Base-by-base conservation (phyloP, 2,888 invertebrate genomes). In the Mystacides longicornis region DNA sequence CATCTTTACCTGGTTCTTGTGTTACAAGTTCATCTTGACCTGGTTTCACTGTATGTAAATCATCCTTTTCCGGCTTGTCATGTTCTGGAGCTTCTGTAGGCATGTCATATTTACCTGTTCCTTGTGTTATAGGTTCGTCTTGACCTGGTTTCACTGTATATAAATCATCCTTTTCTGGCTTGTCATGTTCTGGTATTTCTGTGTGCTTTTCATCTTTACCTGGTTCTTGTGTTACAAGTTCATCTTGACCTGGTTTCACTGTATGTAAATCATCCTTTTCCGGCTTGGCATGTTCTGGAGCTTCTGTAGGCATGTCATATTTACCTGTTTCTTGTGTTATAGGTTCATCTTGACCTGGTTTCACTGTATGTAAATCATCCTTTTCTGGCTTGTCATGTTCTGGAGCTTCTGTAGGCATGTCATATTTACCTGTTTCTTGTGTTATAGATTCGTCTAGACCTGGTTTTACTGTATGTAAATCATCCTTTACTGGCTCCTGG, bases 391-490 rank as follows among this genome's bases (percentile, higher is more conserved):
- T 48, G n/a, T 51, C n/a, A 7, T 21, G 14, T 37, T 42, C 51
- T 3, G 51, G 37, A 42, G 42, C 7, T 51, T 51, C 49, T 31
- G 49, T 2, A n/a, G n/a, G n/a, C n/a, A n/a, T n/a, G n/a, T n/a
- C n/a, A n/a, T n/a, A n/a, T n/a, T n/a, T n/a, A n/a, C n/a, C n/a
- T n/a, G n/a, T n/a, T n/a, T n/a, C n/a, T n/a, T n/a, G n/a, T n/a
- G n/a, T n/a, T n/a, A n/a, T n/a, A n/a, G n/a, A n/a, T n/a, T n/a
- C n/a, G n/a, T n/a, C n/a, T n/a, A n/a, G n/a, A n/a, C n/a, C n/a
- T n/a, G n/a, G n/a, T n/a, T n/a, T n/a, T n/a, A n/a, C n/a, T n/a
- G n/a, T 42, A 2, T 48, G 23, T 16, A 21, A 23, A 14, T 23
- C 48, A 48, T 48, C 48, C 14, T 37, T 14, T 37, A 37, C n/a